Percentiles rank a stretch among this genome's conserved stretches.
Conservation (phyloP, 2,113 vertebrate species). For the Siphamia tubifer region DNA sequence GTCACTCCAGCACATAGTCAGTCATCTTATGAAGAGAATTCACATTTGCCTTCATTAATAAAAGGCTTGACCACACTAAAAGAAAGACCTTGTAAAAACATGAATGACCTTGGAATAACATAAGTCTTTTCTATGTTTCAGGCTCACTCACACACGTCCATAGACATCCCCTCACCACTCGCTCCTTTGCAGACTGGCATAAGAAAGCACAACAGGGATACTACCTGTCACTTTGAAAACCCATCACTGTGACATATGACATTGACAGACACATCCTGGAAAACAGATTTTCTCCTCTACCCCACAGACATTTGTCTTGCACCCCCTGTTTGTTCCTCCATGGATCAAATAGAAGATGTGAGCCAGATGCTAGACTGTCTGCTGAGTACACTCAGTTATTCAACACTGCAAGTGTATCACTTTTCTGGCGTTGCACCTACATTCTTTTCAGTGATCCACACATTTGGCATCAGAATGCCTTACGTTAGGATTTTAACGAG, state of each 20-base stretch:
- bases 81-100: conserved; percentile 66
- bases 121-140: conserved; percentile 20
- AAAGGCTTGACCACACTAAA: conserved; percentile 50
- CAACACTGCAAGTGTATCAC: conserved; percentile 40
- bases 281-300: conserved; percentile 59
- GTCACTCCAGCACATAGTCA: conserved; percentile 60
- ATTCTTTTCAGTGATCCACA: conserved; percentile 30
- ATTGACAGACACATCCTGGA: conserved; percentile 62
- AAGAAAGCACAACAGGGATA: conserved; percentile 42
- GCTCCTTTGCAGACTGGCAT: conserved; percentile 40
- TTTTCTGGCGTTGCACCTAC: background rate
- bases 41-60: conserved; percentile 68
- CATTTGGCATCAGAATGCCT: conserved; percentile 10
- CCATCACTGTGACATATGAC: conserved; percentile 60
- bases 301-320: conserved; percentile 60
- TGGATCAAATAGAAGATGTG: conserved; percentile 70
- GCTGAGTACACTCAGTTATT: conserved; percentile 53
- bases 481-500: background rate
- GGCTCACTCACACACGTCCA: background rate
- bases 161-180: background rate
- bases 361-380: conserved; percentile 68
- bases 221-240: conserved; percentile 45
- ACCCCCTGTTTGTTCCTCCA: conserved; percentile 63
- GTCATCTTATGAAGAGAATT: conserved; percentile 61
- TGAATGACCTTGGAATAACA: conserved; percentile 67